Conservation (phyloP, 2,113 vertebrate species). For the Macquaria ambigua region DNA sequence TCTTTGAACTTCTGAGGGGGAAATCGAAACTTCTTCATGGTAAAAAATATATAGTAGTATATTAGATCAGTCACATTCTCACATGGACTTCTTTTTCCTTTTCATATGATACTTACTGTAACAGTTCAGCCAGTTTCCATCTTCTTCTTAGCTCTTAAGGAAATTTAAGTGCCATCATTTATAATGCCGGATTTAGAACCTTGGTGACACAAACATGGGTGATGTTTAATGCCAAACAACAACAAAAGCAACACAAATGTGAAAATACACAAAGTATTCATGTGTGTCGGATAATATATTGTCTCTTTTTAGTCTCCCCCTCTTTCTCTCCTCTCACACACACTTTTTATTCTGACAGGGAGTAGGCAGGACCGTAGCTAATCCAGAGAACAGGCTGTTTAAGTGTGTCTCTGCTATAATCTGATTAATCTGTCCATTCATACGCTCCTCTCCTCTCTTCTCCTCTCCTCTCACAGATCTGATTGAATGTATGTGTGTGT, state of each 20-base stretch:
- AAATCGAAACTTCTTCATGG: conserved; percentile 65
- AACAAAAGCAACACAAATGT: not conserved
- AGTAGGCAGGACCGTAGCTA: conserved; percentile 76
- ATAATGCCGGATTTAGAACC: not conserved
- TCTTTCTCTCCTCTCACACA: conserved; percentile 15
- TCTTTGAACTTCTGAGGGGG: conserved; percentile 75
- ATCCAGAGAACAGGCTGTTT: conserved; percentile 80
- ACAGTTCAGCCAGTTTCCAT: not conserved
- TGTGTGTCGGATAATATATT: conserved; percentile 10
- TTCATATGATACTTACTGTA: not conserved
- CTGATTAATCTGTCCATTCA: conserved; percentile 81
- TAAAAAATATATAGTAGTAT: conserved; percentile 35
- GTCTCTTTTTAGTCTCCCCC: conserved; percentile 8
- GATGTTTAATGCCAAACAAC: not conserved
- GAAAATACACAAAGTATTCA: not conserved
- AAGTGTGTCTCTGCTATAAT: conserved; percentile 81
- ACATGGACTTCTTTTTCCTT: not conserved
- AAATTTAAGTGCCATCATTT: not conserved
- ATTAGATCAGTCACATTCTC: conserved; percentile 16
- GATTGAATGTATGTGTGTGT: conserved; percentile 29
- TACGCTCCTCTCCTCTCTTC: conserved; percentile 39
- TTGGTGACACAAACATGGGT: not conserved
- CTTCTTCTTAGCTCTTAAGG: not conserved
- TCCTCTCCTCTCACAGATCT: conserved; percentile 41
- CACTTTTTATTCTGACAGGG: conserved; percentile 70